These are phyloP conservation scores for Argyresthia albistria DNA, from an alignment of 2,888 invertebrate species.

Conservation along the genomic window DNA sequence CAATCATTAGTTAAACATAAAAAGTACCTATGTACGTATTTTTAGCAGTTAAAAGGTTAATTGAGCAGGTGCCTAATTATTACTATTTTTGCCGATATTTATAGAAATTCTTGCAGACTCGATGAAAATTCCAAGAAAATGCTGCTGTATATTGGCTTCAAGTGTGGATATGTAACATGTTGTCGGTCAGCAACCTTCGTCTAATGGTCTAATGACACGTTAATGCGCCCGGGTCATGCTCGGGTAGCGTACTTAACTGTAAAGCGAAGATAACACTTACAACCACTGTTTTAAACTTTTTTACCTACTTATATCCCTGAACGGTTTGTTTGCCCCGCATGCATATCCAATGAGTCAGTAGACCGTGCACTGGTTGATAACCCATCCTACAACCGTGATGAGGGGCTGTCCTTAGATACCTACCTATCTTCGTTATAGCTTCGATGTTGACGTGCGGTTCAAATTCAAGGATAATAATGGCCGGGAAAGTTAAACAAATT, in stretches of 20 bases:
- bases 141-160: background rate
- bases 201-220: slow-evolving; percentile 61
- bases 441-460: too few species aligned
- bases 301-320: slow-evolving; percentile 10
- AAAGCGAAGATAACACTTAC: slow-evolving; percentile 57
- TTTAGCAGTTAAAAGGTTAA: too few species aligned
- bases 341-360: slow-evolving; percentile 67
- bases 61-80: too few species aligned
- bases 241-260: slow-evolving; percentile 57
- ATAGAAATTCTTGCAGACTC: too few species aligned
- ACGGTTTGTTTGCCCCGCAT: slow-evolving; percentile 57
- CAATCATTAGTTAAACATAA: too few species aligned
- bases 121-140: too few species aligned
- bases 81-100: too few species aligned
- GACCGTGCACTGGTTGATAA: slow-evolving; percentile 25
- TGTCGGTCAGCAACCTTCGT: slow-evolving; percentile 62
- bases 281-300: slow-evolving; percentile 42
- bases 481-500: too few species aligned
- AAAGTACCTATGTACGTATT: too few species aligned
- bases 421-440: too few species aligned
- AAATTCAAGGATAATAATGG: too few species aligned
- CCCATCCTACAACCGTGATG: slow-evolving; percentile 6
- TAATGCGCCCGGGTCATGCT: slow-evolving; percentile 49
- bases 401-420: slow-evolving; percentile 10
- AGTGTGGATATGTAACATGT: slow-evolving; percentile 21